A percentile compares a stretch with the other conserved stretches of the same genome.
phyloP scores from a whole-genome alignment of 2,113 vertebrate species.

The Boleophthalmus pectinirostris region DNA sequence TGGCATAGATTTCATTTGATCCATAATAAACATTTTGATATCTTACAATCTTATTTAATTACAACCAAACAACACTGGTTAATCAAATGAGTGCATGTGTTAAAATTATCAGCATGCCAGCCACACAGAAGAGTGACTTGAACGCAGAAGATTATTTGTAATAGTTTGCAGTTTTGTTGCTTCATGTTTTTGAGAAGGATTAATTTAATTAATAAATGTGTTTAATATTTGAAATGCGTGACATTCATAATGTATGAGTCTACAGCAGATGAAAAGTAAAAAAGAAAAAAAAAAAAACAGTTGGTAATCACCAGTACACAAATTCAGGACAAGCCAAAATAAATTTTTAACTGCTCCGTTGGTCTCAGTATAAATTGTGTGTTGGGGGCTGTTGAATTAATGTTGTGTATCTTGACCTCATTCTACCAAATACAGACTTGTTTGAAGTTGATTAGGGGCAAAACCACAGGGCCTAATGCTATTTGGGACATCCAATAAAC shows the following conservation, averaged over 20 bases:
- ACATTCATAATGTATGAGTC: slow-evolving; percentile 75
- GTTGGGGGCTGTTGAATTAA: slow-evolving; percentile 70
- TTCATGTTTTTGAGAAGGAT: slow-evolving; percentile 77
- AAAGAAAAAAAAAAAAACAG: slow-evolving; percentile 46
- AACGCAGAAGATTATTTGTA: slow-evolving; percentile 65
- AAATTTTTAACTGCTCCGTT: slow-evolving; percentile 75
- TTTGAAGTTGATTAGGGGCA: slow-evolving; percentile 73
- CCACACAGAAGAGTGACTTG: slow-evolving; percentile 53
- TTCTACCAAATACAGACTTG: slow-evolving; percentile 67
- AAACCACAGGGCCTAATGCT: slow-evolving; percentile 61
- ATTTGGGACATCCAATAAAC: slow-evolving; percentile 68
- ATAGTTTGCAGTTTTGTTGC: slow-evolving; percentile 74
- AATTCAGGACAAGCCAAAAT: slow-evolving; percentile 80
- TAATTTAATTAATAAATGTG: slow-evolving; percentile 78
- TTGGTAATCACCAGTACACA: slow-evolving; percentile 77
- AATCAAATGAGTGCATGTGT: slow-evolving; percentile 44
- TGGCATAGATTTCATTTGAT: neutral
- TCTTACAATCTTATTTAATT: slow-evolving; percentile 27
- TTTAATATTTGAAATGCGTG: slow-evolving; percentile 81
- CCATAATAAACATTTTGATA: neutral
- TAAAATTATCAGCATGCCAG: slow-evolving; percentile 45
- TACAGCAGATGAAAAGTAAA: slow-evolving; percentile 74
- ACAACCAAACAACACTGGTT: slow-evolving; percentile 45
- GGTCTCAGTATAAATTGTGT: slow-evolving; percentile 70
- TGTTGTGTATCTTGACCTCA: slow-evolving; percentile 74